Base-by-base conservation (phyloP, 2,113 vertebrate genomes). In the Catharus bicknelli region DNA sequence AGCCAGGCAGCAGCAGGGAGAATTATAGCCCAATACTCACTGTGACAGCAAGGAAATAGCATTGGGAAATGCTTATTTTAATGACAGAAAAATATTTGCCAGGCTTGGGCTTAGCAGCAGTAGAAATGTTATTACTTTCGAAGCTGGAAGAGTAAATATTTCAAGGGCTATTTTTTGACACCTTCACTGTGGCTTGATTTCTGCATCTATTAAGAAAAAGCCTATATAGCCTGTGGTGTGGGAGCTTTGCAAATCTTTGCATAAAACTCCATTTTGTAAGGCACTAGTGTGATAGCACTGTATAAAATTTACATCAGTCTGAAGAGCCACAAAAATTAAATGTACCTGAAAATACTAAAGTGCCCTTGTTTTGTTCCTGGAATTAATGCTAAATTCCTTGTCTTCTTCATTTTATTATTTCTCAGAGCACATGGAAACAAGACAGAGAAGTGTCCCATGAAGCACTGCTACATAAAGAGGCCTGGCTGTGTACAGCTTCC, bases 11-110 rank as follows among this genome's bases (percentile, higher is more conserved):
- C 80, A 78, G 62, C 2, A 7, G 66, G 69, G 93, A 96, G 95
- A 96, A 67, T 95, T 95, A 96, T 68, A 93, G 87, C 63, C 82
- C 87, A 92, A 92, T 90, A 91, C 66, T 57, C 72, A 10, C 68
- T 16, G 26, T 94, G 94, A 94, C 91, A 95, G 93, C 79, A 94
- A 91, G 93, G 94, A 94, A 96, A 95, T 74, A 94, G 90, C 90
- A 88, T 32, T 70, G 91, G 91, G 91, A 95, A 95, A 95, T 95
- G 83, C 93, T 88, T 87, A 93, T 92, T 96, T 93, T 96, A 96
- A 96, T 95, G 94, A 79, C 81, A 94, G 88, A 81, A 96, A 94
- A 96, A 92, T 94, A 96, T 95, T 93, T 94, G 86, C 86, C 64
- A 68, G 93, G 72, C 91, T 91, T 26, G 64, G 91, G 72, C 62